Base-by-base conservation (phyloP, 2,888 invertebrate species). In the Syrphus vitripennis region DNA sequence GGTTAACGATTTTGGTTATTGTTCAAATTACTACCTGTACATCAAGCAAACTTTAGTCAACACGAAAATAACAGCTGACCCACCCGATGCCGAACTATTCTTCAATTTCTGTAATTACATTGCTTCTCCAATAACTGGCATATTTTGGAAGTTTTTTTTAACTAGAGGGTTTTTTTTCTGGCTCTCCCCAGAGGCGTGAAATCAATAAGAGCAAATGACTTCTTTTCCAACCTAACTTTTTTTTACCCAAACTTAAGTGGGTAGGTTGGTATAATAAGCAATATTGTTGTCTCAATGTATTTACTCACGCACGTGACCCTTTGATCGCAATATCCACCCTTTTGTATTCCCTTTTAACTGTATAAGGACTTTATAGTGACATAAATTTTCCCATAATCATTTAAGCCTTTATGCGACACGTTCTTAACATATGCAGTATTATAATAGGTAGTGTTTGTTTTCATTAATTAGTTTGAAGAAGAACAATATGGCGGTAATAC, bases 291-390 rank as follows among this genome's bases (percentile, higher is more conserved):
- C 26, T 59, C 57, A 37, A 79, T 83, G 50, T 59, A 59, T 75
- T 65, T 70, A 48, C 70, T 34, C 65, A 65, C 69, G 69, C 83
- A 83, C 83, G 83, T 83, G 83, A 79, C 83, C 55, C 61, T 21
- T 74, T 69, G 63, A 74, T 74, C 55, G 14, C 1, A 50, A 37
- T 21, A 74, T 55, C 55, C 48, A n/a, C 37, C 50, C 55, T 53
- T 63, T 53, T 21, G 12, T 61, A 12, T 61, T 50, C 59, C 37
- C 10, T 40, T 37, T 53, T 19, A 21, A 40, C 7, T 29, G 2
- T 19, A 57, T 29, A 7, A 21, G 16, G 14, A 19, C 14, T 10
- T 24, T 40, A 14, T 26, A 67, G 24, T 26, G 21, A 45, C 53
- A 72, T 61, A 70, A 29, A 69, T 65, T 57, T 75, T 37, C 40